Conservation (phyloP, 2,888 invertebrate species). For the Diaphora mendica region DNA sequence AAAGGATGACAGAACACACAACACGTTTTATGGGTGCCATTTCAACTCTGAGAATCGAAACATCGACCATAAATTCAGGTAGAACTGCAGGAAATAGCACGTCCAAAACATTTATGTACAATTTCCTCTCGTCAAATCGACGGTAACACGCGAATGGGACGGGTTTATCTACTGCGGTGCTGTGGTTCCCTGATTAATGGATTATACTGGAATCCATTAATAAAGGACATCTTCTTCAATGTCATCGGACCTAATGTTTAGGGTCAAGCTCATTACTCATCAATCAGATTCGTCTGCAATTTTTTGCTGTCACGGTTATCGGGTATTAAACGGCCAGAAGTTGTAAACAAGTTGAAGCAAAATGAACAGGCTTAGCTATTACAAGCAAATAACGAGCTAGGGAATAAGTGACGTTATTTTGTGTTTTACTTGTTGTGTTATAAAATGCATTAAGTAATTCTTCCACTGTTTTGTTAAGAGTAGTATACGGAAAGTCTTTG, state of each 20-base stretch:
- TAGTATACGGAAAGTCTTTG: background rate
- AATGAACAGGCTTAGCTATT: background rate
- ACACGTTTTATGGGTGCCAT: too few relatives aligned
- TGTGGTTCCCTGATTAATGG: constrained; percentile 17
- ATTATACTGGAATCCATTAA: constrained; percentile 5
- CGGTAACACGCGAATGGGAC: background rate
- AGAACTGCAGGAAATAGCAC: background rate
- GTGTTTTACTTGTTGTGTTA: background rate
- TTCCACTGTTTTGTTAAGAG: background rate
- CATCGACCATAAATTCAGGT: background rate
- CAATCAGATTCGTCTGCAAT: background rate
- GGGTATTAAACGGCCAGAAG: background rate
- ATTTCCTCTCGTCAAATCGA: background rate
- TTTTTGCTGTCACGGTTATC: background rate
- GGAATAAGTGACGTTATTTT: background rate
- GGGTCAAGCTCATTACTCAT: background rate
- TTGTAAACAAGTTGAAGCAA: background rate
- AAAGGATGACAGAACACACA: too few relatives aligned
- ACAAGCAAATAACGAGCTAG: background rate
- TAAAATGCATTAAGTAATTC: background rate
- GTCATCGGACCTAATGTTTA: background rate
- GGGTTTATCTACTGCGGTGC: background rate
- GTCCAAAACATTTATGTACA: background rate
- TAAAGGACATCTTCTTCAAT: constrained; percentile 10
- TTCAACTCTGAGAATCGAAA: too few relatives aligned